Conservation (phyloP, 1,140 invertebrate species). For the Aphaenogaster floridana region DNA sequence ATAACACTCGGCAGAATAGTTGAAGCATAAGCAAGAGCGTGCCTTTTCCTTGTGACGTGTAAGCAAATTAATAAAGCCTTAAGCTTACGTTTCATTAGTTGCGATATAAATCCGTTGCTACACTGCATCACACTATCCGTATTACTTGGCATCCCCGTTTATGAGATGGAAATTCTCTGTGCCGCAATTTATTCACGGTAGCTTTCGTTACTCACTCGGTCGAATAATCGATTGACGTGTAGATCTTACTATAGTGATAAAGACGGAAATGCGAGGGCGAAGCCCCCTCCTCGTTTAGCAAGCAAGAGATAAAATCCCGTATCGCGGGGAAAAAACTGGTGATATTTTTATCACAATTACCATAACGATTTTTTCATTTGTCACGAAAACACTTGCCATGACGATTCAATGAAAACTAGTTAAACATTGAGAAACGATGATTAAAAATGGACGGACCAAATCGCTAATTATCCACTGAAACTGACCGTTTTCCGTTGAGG, state of each 20-base stretch:
- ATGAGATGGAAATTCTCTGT: slow-evolving; percentile 33
- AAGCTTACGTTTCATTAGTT: slow-evolving; percentile 15
- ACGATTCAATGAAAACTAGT: background rate
- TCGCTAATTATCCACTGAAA: no score
- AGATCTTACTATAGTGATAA: slow-evolving; percentile 6
- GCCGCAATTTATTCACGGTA: slow-evolving; percentile 42
- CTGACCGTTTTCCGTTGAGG: no score
- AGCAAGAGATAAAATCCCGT: slow-evolving; percentile 11
- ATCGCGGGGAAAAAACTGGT: background rate
- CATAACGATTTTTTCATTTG: background rate
- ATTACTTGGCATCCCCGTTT: background rate
- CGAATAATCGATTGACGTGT: slow-evolving; percentile 29
- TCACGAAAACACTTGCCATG: background rate
- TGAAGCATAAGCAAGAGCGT: background rate
- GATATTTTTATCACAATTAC: background rate
- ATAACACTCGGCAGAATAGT: background rate
- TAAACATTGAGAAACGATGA: background rate
- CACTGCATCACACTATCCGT: background rate
- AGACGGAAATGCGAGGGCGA: background rate
- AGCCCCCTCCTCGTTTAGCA: background rate
- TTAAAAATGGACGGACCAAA: background rate
- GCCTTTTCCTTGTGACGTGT: background rate
- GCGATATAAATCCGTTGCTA: background rate
- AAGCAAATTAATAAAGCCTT: background rate
- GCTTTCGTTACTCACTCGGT: background rate